Conservation (phyloP, 2,797 vertebrate species). For the Sebastes taczanowskii region DNA sequence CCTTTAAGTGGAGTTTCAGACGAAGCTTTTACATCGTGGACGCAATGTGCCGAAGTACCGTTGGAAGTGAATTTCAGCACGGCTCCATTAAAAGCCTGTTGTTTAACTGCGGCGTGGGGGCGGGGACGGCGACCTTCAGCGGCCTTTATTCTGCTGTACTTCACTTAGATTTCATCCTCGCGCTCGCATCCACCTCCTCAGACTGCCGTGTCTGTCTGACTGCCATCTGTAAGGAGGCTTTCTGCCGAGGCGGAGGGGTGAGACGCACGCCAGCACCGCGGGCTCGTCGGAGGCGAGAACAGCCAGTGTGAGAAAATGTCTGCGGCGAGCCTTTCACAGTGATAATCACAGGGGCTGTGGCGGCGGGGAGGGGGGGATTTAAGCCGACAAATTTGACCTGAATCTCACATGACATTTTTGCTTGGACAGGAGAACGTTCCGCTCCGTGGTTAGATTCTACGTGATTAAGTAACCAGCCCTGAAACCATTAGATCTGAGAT, state of each 20-base stretch:
- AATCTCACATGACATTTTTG: constrained; percentile 22
- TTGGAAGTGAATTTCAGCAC: constrained; percentile 16
- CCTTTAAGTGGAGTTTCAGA: constrained; percentile 7
- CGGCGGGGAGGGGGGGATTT: not conserved
- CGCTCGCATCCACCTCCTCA: constrained; percentile 57
- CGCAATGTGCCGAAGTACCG: not conserved
- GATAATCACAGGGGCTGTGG: not conserved
- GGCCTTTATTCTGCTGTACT: constrained; percentile 54
- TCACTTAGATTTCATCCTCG: constrained; percentile 40
- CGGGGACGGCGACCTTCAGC: constrained; percentile 51
- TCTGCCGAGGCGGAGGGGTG: constrained; percentile 39
- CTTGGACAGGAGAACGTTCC: not conserved
- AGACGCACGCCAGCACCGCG: constrained; percentile 7
- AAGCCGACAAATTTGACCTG: constrained; percentile 25
- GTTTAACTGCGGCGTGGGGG: constrained; percentile 52
- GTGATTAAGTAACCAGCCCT: constrained; percentile 32
- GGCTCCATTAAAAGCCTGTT: constrained; percentile 45
- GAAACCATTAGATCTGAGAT: constrained; percentile 17
- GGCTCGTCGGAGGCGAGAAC: constrained; percentile 28
- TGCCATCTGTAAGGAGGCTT: constrained; percentile 41
- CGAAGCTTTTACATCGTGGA: not conserved
- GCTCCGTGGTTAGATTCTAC: constrained; percentile 4
- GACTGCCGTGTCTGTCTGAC: constrained; percentile 2
- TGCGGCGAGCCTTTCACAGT: not conserved
- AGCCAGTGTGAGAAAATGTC: constrained; percentile 34